These are phyloP conservation scores for Hycleus phaleratus DNA, from an alignment of 1,140 invertebrate genomes.

Conservation along the genomic window DNA sequence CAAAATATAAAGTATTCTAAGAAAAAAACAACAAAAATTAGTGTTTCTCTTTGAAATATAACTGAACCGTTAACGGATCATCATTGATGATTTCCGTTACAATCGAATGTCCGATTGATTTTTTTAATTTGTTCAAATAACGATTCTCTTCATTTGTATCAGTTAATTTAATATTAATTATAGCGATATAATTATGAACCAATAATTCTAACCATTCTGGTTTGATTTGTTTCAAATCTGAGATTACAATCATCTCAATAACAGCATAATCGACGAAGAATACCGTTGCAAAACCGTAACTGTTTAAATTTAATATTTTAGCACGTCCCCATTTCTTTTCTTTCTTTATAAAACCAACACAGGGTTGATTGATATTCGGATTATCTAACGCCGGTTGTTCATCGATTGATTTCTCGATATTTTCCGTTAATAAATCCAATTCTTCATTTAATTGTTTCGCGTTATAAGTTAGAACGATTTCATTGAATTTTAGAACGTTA, in stretches of 20 bases:
- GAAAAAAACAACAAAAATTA: background rate
- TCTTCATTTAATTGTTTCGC: background rate
- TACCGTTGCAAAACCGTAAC: conserved; percentile 9
- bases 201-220: conserved; percentile 16
- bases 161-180: conserved; percentile 13
- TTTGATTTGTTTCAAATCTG: conserved; percentile 14
- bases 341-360: background rate
- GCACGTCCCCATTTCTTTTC: conserved; percentile 16
- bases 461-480: too few relatives aligned
- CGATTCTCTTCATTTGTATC: background rate
- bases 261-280: conserved; percentile 27
- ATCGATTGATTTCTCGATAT: background rate
- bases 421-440: background rate
- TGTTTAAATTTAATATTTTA: conserved; percentile 9
- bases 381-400: background rate
- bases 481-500: too few relatives aligned
- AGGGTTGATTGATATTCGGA: background rate
- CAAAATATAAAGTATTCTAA: background rate
- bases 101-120: background rate
- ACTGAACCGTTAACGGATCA: background rate
- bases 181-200: conserved; percentile 11
- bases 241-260: conserved; percentile 9
- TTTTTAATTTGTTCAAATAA: background rate
- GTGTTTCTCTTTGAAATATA: background rate
- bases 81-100: background rate